These are phyloP conservation scores for Rhagium mordax DNA, from an alignment of 2,888 invertebrate species.

Conservation along the genomic window DNA sequence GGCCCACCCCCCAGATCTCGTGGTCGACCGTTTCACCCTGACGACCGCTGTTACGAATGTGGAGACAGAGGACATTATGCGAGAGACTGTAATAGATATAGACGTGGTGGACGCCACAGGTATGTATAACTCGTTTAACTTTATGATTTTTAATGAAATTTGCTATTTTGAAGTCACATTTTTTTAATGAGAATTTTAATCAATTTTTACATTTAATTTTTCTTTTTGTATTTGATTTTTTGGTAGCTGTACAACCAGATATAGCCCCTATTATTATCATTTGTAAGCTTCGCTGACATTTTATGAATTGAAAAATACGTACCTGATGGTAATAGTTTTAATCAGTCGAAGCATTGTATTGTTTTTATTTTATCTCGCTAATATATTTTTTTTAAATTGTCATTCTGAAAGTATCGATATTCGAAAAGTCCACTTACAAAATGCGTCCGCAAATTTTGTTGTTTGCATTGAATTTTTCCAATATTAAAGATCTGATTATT, in stretches of 20 bases:
- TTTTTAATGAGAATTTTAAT: conserved; percentile 6
- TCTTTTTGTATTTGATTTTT: conserved; percentile 21
- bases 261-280: not conserved
- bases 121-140: conserved; percentile 25
- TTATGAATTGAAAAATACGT: too few species aligned
- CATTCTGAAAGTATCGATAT: too few species aligned
- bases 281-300: too few species aligned
- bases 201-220: conserved; percentile 10
- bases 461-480: too few species aligned
- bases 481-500: too few species aligned
- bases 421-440: too few species aligned
- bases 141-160: not conserved
- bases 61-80: conserved; percentile 96
- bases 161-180: not conserved
- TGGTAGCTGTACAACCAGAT: conserved; percentile 42
- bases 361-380: too few species aligned
- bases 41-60: conserved; percentile 95
- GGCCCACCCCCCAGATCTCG: conserved; percentile 76
- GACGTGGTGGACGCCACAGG: conserved; percentile 74
- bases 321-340: too few species aligned
- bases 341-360: too few species aligned
- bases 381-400: too few species aligned
- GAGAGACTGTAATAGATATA: conserved; percentile 87
- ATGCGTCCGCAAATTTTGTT: too few species aligned
- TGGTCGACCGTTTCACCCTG: conserved; percentile 87